These are phyloP conservation scores for Uropetala carovei DNA, from an alignment of 2,888 invertebrate species.

Conservation along the genomic window DNA sequence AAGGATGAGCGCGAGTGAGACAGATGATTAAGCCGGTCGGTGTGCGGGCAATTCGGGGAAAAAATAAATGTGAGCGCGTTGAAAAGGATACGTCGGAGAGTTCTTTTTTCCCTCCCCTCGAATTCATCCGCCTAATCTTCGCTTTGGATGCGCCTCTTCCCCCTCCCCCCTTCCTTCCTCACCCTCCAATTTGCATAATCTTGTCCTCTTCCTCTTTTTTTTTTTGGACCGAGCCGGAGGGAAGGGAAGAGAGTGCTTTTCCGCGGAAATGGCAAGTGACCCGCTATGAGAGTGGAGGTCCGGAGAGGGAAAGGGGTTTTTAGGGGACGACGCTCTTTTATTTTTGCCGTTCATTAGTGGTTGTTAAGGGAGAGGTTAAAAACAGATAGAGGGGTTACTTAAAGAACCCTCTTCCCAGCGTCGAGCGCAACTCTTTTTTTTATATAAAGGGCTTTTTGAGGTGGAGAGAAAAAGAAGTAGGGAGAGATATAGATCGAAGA, in stretches of 20 bases:
- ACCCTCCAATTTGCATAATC: too few relatives aligned
- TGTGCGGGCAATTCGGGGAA: too few relatives aligned
- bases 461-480: background rate
- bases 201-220: too few relatives aligned
- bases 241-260: background rate
- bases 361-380: conserved; percentile 22
- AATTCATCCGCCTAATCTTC: too few relatives aligned
- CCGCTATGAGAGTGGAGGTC: background rate
- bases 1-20: too few relatives aligned
- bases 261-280: background rate
- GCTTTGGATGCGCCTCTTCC: too few relatives aligned
- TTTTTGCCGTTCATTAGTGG: conserved; percentile 2
- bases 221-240: background rate
- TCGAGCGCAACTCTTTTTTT: background rate
- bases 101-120: too few relatives aligned
- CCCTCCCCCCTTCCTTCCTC: too few relatives aligned
- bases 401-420: background rate
- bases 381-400: background rate
- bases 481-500: background rate
- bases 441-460: background rate
- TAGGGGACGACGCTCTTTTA: background rate
- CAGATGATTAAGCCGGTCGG: too few relatives aligned
- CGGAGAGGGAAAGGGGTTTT: conserved; percentile 1
- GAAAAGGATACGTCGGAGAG: too few relatives aligned
- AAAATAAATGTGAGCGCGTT: too few relatives aligned